phyloP scores from a whole-genome alignment of 1,140 invertebrate genomes.

The Magallana angulata region DNA sequence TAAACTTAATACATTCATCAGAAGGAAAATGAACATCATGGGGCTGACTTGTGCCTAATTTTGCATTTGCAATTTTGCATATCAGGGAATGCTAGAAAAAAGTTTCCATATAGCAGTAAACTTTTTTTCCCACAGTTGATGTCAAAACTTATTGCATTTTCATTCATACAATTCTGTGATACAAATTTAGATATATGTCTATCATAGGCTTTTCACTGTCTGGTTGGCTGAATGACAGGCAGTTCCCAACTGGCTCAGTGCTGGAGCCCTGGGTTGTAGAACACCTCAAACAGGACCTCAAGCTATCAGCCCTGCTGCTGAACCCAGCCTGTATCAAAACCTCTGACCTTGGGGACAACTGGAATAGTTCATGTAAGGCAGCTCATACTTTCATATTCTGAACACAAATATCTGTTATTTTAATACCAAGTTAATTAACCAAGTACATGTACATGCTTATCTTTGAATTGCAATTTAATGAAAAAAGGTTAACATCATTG shows the following conservation, averaged over 20 bases:
- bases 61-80: no score
- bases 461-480: no score
- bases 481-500: no score
- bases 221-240: neutral
- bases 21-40: neutral
- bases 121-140: no score
- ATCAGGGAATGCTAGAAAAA: no score
- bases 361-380: conserved; percentile 34
- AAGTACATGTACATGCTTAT: no score
- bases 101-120: no score
- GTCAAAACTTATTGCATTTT: no score
- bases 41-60: no score
- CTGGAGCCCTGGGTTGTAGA: conserved; percentile 19
- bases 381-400: neutral
- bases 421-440: no score
- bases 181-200: neutral
- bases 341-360: neutral
- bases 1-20: neutral
- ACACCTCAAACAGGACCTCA: conserved; percentile 39
- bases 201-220: neutral
- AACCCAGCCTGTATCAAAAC: conserved; percentile 2
- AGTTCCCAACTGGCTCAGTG: neutral
- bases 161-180: neutral
- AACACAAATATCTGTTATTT: neutral
- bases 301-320: neutral